These are phyloP conservation scores for Apodemus speciosus DNA, from an alignment of 2,113 vertebrate species.

Conservation along the genomic window DNA sequence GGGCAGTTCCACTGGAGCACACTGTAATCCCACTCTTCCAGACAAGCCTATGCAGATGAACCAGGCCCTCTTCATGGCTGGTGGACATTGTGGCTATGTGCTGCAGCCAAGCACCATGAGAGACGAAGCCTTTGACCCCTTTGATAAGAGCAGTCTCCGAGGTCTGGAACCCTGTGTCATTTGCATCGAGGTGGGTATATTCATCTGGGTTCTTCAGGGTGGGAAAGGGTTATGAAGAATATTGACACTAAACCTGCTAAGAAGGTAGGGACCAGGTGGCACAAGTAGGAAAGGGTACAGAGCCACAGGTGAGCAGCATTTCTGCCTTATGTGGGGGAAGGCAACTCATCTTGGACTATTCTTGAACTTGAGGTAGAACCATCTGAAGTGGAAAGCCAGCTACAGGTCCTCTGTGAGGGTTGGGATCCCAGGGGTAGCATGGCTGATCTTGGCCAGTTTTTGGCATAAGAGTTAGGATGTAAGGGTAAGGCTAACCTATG, in stretches of 20 bases:
- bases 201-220: neutral
- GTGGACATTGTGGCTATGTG: conserved; percentile 94
- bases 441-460: neutral
- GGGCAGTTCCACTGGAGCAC: neutral
- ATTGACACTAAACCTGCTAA: neutral
- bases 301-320: neutral
- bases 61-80: conserved; percentile 97
- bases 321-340: neutral
- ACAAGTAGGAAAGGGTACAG: neutral
- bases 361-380: neutral
- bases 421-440: neutral
- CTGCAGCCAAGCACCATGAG: conserved; percentile 95
- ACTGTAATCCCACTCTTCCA: conserved; percentile 74
- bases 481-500: neutral
- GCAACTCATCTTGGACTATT: neutral
- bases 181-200: conserved; percentile 89
- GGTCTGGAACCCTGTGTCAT: conserved; percentile 89
- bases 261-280: neutral
- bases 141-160: conserved; percentile 92
- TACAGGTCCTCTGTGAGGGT: fast-evolving
- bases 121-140: conserved; percentile 95
- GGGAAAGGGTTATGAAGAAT: neutral
- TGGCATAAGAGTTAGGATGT: neutral
- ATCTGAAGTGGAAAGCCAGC: neutral
- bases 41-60: conserved; percentile 99